phyloP scores from a whole-genome alignment of 2,113 vertebrate species.

The Rousettus leschenaultii region DNA sequence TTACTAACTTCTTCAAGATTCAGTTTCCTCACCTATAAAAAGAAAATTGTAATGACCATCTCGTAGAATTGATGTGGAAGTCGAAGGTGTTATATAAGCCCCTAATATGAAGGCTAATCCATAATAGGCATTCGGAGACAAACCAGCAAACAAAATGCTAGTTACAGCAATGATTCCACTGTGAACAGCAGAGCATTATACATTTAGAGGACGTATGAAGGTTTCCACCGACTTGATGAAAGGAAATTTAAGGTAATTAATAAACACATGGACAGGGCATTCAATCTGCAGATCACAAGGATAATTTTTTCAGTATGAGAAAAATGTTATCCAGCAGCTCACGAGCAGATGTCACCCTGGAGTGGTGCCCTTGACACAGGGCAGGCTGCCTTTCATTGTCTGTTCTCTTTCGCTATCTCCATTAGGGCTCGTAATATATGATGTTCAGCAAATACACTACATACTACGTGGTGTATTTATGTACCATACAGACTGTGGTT shows the following conservation, averaged over 20 bases:
- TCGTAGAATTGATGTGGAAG: neutral
- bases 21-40: neutral
- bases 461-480: neutral
- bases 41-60: neutral
- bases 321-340: constrained; percentile 25
- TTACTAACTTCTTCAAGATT: neutral
- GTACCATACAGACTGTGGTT: neutral
- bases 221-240: neutral
- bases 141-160: neutral
- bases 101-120: neutral
- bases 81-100: neutral
- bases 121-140: neutral
- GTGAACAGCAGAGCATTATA: neutral
- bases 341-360: constrained; percentile 21
- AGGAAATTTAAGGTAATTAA: constrained; percentile 6
- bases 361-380: constrained; percentile 29
- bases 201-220: neutral
- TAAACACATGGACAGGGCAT: neutral
- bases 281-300: constrained; percentile 24
- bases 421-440: neutral
- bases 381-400: neutral
- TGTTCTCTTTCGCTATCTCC: neutral
- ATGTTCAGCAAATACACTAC: neutral
- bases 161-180: neutral
- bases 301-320: constrained; percentile 35